Evolutionary conservation across 2,888 invertebrate species (phyloP).

Genomic region (Julus scanicus): DNA sequence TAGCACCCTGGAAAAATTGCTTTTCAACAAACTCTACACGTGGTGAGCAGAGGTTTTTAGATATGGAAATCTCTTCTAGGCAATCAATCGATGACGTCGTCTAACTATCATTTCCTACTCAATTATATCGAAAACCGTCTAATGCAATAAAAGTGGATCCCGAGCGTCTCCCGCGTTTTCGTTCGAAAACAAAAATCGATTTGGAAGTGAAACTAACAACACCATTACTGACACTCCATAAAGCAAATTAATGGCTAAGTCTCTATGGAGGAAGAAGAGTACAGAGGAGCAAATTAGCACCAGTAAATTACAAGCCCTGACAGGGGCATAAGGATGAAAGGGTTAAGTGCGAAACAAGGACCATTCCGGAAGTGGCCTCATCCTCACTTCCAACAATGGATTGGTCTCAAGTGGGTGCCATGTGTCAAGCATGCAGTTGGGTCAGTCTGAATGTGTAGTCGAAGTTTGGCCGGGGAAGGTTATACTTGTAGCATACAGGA

Average conservation of each 20-base stretch:
- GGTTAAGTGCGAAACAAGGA: not conserved
- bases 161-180: not conserved
- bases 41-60: not conserved
- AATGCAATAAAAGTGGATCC: not conserved
- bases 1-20: not conserved
- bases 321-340: not conserved
- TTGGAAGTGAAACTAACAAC: conserved; percentile 44
- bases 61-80: not conserved
- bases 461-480: no score
- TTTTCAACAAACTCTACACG: not conserved
- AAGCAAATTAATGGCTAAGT: conserved; percentile 41
- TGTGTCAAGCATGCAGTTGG: no score
- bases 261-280: not conserved
- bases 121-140: conserved; percentile 40
- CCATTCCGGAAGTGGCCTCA: not conserved
- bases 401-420: not conserved
- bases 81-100: not conserved
- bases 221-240: conserved; percentile 46
- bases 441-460: no score
- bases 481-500: no score
- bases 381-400: not conserved
- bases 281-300: conserved; percentile 12
- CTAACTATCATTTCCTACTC: conserved; percentile 43
- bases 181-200: conserved; percentile 38
- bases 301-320: conserved; percentile 21